Conservation (phyloP, 1,140 invertebrate genomes). For the Drosophila mayri region DNA sequence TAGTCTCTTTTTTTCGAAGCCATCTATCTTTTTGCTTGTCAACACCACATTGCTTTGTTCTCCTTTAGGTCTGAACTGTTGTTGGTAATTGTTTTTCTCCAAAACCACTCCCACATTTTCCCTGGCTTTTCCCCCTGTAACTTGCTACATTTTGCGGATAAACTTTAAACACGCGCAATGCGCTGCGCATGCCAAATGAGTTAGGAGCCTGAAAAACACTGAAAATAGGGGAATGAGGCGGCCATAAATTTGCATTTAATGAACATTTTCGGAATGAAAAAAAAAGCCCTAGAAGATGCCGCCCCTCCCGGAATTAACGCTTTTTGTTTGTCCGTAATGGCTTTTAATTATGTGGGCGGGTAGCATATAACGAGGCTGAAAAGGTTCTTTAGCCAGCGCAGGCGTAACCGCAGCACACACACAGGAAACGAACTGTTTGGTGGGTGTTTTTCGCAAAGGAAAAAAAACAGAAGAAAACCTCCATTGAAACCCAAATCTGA, state of each 20-base stretch:
- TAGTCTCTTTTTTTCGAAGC: conserved; percentile 33
- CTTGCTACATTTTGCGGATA: conserved; percentile 62
- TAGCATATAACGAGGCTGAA: conserved; percentile 31
- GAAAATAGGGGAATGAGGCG: background rate
- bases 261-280: conserved; percentile 56
- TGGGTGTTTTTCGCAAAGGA: conserved; percentile 45
- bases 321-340: conserved; percentile 72
- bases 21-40: conserved; percentile 76
- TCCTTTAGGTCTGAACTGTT: conserved; percentile 20
- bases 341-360: conserved; percentile 77
- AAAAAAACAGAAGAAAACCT: conserved; percentile 7
- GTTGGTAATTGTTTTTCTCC: conserved; percentile 76
- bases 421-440: conserved; percentile 55
- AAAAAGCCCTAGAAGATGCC: conserved; percentile 36
- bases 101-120: conserved; percentile 28
- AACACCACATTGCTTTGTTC: conserved; percentile 54
- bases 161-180: conserved; percentile 77
- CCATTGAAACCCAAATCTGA: conserved; percentile 20
- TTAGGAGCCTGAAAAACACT: conserved; percentile 4
- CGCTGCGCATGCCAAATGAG: conserved; percentile 78
- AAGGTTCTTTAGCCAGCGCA: conserved; percentile 45
- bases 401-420: conserved; percentile 64
- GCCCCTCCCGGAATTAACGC: conserved; percentile 48
- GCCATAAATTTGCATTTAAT: conserved; percentile 82
- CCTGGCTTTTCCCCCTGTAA: background rate